A percentile compares a stretch with the other conserved stretches of the same genome.
phyloP scores from a whole-genome alignment of 2,113 vertebrate species.

The Actenoides lindsayi region DNA sequence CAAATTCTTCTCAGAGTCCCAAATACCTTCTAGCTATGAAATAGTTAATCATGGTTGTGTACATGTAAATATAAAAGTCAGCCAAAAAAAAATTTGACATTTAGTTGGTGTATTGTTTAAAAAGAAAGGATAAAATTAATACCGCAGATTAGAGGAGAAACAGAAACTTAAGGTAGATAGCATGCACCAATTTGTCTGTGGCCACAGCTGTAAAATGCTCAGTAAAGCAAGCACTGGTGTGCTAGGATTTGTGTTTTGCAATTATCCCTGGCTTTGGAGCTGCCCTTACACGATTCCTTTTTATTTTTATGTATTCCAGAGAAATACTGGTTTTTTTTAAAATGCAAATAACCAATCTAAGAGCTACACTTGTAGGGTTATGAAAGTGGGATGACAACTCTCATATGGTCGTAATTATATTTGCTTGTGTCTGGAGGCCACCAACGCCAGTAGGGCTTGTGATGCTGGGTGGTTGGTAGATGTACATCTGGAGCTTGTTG shows the following conservation, averaged over 20 bases:
- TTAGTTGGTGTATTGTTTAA: neutral
- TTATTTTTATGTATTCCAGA: neutral
- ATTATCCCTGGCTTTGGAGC: neutral
- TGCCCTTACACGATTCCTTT: neutral
- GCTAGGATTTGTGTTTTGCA: neutral
- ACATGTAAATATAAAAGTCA: neutral
- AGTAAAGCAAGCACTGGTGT: neutral
- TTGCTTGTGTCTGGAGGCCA: neutral
- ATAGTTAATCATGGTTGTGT: neutral
- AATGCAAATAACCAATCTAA: neutral
- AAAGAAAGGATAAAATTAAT: neutral
- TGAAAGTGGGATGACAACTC: neutral
- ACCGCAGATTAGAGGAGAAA: neutral
- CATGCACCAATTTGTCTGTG: neutral
- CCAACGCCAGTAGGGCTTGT: accelerated
- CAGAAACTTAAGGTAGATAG: neutral
- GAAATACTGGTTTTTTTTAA: neutral
- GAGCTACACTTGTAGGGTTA: neutral
- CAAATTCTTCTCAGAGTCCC: neutral
- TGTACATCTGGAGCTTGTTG: accelerated
- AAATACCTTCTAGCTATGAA: neutral
- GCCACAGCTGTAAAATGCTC: neutral
- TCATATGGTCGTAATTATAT: neutral
- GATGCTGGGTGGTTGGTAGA: too few relatives aligned
- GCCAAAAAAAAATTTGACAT: neutral